A percentile compares a stretch with the other conserved stretches of the same genome.
These are phyloP conservation scores for Pygoscelis antarcticus DNA, from an alignment of 2,113 vertebrate genomes.

Conservation along the genomic window DNA sequence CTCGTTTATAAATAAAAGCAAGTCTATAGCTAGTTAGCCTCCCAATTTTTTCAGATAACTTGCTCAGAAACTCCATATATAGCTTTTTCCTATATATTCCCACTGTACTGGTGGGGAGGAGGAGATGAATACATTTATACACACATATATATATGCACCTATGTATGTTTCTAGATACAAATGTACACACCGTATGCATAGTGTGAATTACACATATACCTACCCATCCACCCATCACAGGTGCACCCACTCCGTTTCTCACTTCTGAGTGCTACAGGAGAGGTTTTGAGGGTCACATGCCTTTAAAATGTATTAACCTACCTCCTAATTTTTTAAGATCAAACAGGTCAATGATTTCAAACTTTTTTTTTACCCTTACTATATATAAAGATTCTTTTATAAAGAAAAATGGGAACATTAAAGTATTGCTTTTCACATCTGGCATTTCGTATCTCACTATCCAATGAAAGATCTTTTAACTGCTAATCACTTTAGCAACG, in stretches of 20 bases:
- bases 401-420: background rate
- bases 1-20: background rate
- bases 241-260: background rate
- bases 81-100: background rate
- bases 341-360: background rate
- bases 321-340: background rate
- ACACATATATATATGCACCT: background rate
- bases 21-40: background rate
- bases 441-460: background rate
- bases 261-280: background rate
- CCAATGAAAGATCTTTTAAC: background rate
- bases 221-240: background rate
- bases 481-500: background rate
- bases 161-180: background rate
- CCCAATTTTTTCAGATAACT: background rate
- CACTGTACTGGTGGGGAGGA: background rate
- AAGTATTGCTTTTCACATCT: background rate
- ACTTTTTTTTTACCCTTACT: background rate
- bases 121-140: background rate
- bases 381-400: background rate
- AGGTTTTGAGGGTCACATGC: background rate
- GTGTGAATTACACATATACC: background rate
- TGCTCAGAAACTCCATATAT: background rate
- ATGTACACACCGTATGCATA: accelerated
- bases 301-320: background rate